These are phyloP conservation scores for Distichodus sexfasciatus DNA, from an alignment of 2,797 vertebrate species.

Conservation along the genomic window DNA sequence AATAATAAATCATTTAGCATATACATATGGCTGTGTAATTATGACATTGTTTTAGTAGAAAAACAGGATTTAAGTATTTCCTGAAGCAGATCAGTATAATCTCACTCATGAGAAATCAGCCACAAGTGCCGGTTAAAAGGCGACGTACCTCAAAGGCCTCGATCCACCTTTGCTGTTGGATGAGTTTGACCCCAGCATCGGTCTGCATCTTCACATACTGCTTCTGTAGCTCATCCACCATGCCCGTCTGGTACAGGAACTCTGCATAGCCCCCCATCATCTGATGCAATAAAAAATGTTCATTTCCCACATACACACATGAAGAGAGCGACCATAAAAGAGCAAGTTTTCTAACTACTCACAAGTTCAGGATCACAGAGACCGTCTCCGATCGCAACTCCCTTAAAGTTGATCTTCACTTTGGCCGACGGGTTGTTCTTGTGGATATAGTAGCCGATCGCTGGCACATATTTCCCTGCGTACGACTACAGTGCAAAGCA, in stretches of 20 bases:
- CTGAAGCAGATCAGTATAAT: no score
- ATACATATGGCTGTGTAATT: no score
- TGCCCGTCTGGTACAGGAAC: constrained; percentile 74
- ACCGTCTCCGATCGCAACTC: constrained; percentile 78
- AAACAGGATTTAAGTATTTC: no score
- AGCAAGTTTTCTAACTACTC: constrained; percentile 20
- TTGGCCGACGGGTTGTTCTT: constrained; percentile 72
- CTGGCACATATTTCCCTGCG: constrained; percentile 81
- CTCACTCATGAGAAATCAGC: no score
- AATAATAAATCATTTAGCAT: no score
- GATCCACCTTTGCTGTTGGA: constrained; percentile 76
- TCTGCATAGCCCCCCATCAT: constrained; percentile 76
- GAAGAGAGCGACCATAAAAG: not conserved
- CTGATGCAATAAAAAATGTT: constrained; percentile 50
- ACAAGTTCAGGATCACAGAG: constrained; percentile 85
- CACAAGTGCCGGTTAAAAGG: no score
- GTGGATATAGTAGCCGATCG: constrained; percentile 81
- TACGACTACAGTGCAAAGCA: constrained; percentile 66
- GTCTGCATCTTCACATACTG: constrained; percentile 71
- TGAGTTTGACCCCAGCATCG: constrained; percentile 67
- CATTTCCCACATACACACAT: no score
- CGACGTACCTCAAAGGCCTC: constrained; percentile 79
- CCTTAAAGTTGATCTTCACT: constrained; percentile 80
- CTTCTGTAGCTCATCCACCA: constrained; percentile 70
- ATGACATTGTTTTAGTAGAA: no score